A percentile compares a stretch with the other conserved stretches of the same genome.
These are phyloP conservation scores for Horisme vitalbata DNA, from an alignment of 2,888 invertebrate genomes.

Conservation along the genomic window DNA sequence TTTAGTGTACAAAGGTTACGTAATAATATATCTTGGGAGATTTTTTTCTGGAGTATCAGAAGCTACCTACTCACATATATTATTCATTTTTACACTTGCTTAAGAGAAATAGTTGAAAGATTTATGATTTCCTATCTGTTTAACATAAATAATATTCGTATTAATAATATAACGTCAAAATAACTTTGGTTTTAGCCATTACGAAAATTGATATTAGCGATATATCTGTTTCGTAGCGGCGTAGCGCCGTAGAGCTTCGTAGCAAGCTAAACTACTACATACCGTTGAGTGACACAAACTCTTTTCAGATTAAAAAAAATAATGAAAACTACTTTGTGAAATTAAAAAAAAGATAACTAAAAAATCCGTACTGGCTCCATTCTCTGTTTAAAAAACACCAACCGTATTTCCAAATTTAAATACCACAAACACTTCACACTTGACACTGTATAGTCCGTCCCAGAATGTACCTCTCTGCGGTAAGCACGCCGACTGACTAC, in stretches of 20 bases:
- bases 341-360: conserved; percentile 43
- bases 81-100: too few species aligned
- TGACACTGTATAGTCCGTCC: conserved; percentile 52
- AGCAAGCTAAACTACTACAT: conserved; percentile 31
- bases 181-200: conserved; percentile 20
- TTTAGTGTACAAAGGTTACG: too few species aligned
- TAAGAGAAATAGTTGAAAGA: too few species aligned
- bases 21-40: too few species aligned
- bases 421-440: conserved; percentile 72
- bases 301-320: conserved; percentile 20
- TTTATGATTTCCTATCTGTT: conserved; percentile 5
- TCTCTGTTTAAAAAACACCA: conserved; percentile 56
- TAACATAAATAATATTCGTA: conserved; percentile 15
- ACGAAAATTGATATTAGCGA: conserved; percentile 20
- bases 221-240: conserved; percentile 35
- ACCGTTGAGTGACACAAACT: conserved; percentile 38
- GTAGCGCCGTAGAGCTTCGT: conserved; percentile 57
- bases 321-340: conserved; percentile 21
- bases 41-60: too few species aligned
- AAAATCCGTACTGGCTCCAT: conserved; percentile 69
- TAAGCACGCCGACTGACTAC: conserved; percentile 63
- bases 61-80: too few species aligned
- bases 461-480: conserved; percentile 60
- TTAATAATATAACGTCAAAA: conserved; percentile 26
- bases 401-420: conserved; percentile 57